Base-by-base conservation (phyloP, 2,113 vertebrate genomes). In the Channa argus region DNA sequence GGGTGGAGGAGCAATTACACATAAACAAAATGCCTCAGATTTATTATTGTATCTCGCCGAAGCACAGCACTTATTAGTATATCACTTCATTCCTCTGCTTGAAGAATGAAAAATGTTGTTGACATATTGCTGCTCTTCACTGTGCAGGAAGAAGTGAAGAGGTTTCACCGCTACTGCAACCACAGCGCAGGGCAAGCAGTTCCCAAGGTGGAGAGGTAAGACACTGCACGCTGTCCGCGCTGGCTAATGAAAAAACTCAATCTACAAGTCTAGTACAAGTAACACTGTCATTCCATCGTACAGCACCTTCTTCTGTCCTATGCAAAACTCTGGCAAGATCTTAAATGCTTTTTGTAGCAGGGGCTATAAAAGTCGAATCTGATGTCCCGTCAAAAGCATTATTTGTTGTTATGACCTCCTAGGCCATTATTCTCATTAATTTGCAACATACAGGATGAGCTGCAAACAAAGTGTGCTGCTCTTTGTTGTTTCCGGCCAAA, bases 121-220 rank as follows among this genome's bases (percentile, higher is more conserved):
- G n/a, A 71, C 60, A 33, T 73, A 15, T 51, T 49, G 36, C 0
- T 77, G 44, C n/a, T 68, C 74, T 68, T 62, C 5, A 8, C 8
- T 39, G n/a, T 62, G 36, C 74, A 94, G 93, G 93, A 94, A 12
- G 91, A 93, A 71, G 89, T 89, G 34, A 91, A 86, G 71, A 67
- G 86, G 53, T 92, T 70, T 80, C 92, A 91, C 74, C 90, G 90
- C 66, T 86, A 86, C 71, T 93, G 91, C 80, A 92, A 88, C 77
- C 92, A 88, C 77, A 86, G 84, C 1, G 84, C 77, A 66, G 91
- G 80, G 6, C 80, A 83, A 15, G 85, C 71, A 10, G 67, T 59
- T 63, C 68, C 79, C 49, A 91, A 90, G 80, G 63, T 79, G 85
- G 91, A 92, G 45, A 89, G 90, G 93, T 94, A 54, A 91, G 83